Percentiles rank a stretch among this genome's conserved stretches.
phyloP scores from a whole-genome alignment of 35 echinoderm and acorn worm species.

The Diadema setosum region DNA sequence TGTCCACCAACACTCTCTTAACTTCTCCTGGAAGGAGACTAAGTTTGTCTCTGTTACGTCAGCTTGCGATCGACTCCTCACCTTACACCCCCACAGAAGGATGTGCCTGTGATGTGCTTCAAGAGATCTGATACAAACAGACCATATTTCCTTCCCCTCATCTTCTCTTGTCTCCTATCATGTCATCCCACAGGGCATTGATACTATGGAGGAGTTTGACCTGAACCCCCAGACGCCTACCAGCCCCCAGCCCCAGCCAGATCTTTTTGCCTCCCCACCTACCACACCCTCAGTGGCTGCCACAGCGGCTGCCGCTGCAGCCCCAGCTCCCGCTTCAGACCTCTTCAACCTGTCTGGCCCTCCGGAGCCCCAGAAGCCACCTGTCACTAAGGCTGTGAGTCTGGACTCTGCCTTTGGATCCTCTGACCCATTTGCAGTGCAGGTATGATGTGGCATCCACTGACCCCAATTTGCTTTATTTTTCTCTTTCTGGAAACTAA shows the following conservation, averaged over 20 bases:
- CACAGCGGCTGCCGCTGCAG: not conserved
- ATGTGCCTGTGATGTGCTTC: too few species aligned
- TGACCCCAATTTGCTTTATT: too few species aligned
- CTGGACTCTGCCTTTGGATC: not conserved
- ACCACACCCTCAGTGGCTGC: too few species aligned
- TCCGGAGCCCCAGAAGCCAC: not conserved
- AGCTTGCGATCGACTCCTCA: too few species aligned
- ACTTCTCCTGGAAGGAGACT: too few species aligned
- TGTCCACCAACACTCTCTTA: too few species aligned
- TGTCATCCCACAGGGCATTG: slow-evolving; percentile 60
- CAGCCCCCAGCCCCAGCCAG: not conserved
- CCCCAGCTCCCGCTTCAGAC: not conserved
- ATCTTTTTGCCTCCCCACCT: not conserved
- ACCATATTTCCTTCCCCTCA: not conserved
- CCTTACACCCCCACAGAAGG: too few species aligned
- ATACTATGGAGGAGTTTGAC: slow-evolving; percentile 58
- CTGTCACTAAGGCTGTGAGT: not conserved
- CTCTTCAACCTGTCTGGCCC: not conserved
- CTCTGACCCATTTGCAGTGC: not conserved
- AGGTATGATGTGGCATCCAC: too few species aligned
- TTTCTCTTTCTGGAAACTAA: too few species aligned
- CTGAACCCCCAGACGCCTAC: not conserved
- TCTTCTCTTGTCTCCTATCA: not conserved
- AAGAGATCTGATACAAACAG: too few species aligned
- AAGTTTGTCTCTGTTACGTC: too few species aligned